phyloP scores from a whole-genome alignment of 2,113 vertebrate genomes.

The Mesembrinibis cayennensis region DNA sequence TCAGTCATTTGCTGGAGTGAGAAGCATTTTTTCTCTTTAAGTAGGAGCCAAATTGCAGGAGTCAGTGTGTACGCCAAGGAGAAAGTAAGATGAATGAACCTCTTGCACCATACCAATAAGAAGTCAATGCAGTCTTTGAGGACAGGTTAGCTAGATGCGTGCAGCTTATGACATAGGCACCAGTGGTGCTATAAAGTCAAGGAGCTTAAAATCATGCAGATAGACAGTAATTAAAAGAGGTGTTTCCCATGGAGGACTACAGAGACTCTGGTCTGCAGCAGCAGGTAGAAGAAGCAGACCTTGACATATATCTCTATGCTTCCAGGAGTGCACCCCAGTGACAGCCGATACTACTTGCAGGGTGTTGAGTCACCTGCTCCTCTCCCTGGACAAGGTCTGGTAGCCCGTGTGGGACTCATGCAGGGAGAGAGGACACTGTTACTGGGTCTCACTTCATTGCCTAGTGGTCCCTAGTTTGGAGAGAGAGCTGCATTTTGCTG shows the following conservation, averaged over 20 bases:
- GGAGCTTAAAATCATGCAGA: background rate
- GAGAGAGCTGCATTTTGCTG: background rate
- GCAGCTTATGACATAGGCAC: background rate
- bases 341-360: background rate
- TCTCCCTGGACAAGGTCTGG: background rate
- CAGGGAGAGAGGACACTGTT: background rate
- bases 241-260: background rate
- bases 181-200: background rate
- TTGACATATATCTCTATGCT: fast-evolving
- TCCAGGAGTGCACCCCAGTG: background rate
- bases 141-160: background rate
- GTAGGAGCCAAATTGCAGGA: background rate
- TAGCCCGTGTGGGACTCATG: fast-evolving
- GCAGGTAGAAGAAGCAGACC: background rate
- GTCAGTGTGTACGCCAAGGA: background rate
- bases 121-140: background rate
- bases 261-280: background rate
- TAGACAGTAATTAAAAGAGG: background rate
- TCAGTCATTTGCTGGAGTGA: background rate
- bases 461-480: background rate
- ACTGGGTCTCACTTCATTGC: background rate
- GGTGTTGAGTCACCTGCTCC: background rate
- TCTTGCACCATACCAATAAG: background rate
- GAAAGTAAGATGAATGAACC: background rate
- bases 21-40: background rate